A percentile compares a stretch with the other conserved stretches of the same genome.
Conservation (phyloP, 2,797 vertebrate species). For the Enteromius radiatus region DNA sequence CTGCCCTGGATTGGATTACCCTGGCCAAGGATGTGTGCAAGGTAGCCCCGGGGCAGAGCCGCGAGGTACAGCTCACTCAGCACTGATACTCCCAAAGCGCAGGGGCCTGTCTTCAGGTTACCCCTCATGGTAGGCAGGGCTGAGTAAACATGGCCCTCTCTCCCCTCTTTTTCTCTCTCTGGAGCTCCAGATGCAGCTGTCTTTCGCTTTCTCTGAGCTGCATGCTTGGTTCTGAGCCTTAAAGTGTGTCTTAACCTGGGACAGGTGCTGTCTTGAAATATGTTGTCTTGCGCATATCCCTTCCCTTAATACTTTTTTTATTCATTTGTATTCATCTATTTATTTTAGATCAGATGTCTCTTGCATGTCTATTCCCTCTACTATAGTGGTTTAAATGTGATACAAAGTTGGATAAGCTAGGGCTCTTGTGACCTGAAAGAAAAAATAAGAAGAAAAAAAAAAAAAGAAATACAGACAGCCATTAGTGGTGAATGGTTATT, state of each 20-base stretch:
- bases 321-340: neutral
- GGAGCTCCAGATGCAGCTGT: slow-evolving; percentile 47
- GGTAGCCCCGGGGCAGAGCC: slow-evolving; percentile 65
- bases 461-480: slow-evolving; percentile 23
- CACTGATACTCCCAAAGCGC: slow-evolving; percentile 78
- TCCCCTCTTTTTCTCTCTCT: slow-evolving; percentile 47
- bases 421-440: slow-evolving; percentile 7
- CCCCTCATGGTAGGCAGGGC: slow-evolving; percentile 65
- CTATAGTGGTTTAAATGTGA: slow-evolving; percentile 5
- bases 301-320: too few relatives aligned
- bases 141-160: slow-evolving; percentile 65
- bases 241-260: slow-evolving; percentile 41
- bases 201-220: slow-evolving; percentile 30
- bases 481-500: slow-evolving; percentile 41
- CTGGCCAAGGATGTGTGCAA: slow-evolving; percentile 66
- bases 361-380: neutral
- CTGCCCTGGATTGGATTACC: slow-evolving; percentile 63
- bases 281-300: neutral
- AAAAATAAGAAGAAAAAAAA: neutral
- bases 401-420: neutral
- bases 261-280: slow-evolving; percentile 51
- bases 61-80: slow-evolving; percentile 68
- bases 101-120: slow-evolving; percentile 75
- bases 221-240: slow-evolving; percentile 7
- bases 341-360: neutral